Percentiles rank a stretch among this genome's conserved stretches.
These are phyloP conservation scores for Drosophila peninsularis DNA, from an alignment of 2,888 invertebrate species.

Conservation along the genomic window DNA sequence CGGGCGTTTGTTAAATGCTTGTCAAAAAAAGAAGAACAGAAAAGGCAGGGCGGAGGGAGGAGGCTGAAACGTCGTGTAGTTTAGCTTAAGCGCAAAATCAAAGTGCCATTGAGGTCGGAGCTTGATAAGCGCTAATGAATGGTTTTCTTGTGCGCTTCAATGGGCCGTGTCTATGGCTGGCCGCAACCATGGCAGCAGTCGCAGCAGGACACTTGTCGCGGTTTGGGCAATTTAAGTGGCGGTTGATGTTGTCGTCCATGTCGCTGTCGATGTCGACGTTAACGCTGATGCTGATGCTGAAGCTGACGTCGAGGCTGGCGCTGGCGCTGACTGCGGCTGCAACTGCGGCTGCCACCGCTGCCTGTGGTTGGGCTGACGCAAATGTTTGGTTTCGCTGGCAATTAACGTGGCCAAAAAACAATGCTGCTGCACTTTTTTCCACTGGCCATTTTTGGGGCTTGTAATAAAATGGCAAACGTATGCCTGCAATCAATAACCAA, in stretches of 20 bases:
- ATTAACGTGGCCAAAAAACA: slow-evolving; percentile 70
- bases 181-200: slow-evolving; percentile 58
- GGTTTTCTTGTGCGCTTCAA: slow-evolving; percentile 79
- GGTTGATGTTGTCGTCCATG: slow-evolving; percentile 71
- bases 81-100: slow-evolving; percentile 74
- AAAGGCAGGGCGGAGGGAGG: slow-evolving; percentile 13
- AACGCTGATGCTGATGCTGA: slow-evolving; percentile 16
- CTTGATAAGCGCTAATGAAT: slow-evolving; percentile 80
- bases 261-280: slow-evolving; percentile 49
- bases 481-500: slow-evolving; percentile 76
- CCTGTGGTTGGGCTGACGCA: slow-evolving; percentile 63
- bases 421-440: slow-evolving; percentile 45
- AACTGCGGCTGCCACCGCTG: slow-evolving; percentile 44
- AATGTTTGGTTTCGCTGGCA: slow-evolving; percentile 80
- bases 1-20: slow-evolving; percentile 22
- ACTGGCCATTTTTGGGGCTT: slow-evolving; percentile 56
- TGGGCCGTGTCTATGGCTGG: slow-evolving; percentile 69
- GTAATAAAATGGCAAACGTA: slow-evolving; percentile 78
- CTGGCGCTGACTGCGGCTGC: slow-evolving; percentile 26
- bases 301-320: not conserved
- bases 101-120: slow-evolving; percentile 67
- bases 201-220: slow-evolving; percentile 77
- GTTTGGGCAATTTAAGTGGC: slow-evolving; percentile 79
- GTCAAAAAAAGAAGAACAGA: slow-evolving; percentile 9
- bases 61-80: slow-evolving; percentile 46